Base-by-base conservation (phyloP, 2,888 invertebrate species). In the Drosophila bunnanda region DNA sequence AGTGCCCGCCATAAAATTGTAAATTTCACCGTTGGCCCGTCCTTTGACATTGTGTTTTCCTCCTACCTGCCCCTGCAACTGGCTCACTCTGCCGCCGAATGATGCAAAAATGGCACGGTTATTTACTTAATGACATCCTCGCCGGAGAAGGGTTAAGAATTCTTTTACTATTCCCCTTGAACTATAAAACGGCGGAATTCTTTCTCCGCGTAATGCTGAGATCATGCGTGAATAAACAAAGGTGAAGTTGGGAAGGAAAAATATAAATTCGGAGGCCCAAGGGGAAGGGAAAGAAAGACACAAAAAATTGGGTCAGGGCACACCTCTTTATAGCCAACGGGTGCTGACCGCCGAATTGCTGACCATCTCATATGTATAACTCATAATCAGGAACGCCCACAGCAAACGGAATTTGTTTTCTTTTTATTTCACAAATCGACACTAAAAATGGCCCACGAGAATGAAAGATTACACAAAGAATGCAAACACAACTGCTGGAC, bases 241-340 rank as follows among this genome's bases (percentile, higher is more conserved):
- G 71, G 60, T 20, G 3, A 15, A 15, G 62, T 46, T 38, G 44
- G 8, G n/a, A 58, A 36, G 41, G 48, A 46, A 20, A 50, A 32
- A 32, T 32, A 20, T 50, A 32, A 50, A 5, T 50, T 13, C 50
- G 20, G 32, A 3, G 32, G n/a, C 12, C 15, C 9, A 17, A 43
- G 25, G 20, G 43, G 22, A 46, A 17, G 8, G 10, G 22, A n/a
- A 20, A 62, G 43, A 60, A 32, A 22, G 32, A 52, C 36, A 61
- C 25, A 4, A 13, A 44, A 70, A 82, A 85, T 83, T 81, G 71
- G 84, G 84, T 83, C 87, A 86, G 75, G 87, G 87, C 84, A 86
- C 84, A 77, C 84, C 84, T 78, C 78, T 79, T 73, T 84, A 76
- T 82, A 71, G 82, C 82, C 80, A 61, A 68, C 53, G 55, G 55